These are phyloP conservation scores for Erpobdella octoculata DNA, from an alignment of 2,888 invertebrate genomes.

Conservation along the genomic window DNA sequence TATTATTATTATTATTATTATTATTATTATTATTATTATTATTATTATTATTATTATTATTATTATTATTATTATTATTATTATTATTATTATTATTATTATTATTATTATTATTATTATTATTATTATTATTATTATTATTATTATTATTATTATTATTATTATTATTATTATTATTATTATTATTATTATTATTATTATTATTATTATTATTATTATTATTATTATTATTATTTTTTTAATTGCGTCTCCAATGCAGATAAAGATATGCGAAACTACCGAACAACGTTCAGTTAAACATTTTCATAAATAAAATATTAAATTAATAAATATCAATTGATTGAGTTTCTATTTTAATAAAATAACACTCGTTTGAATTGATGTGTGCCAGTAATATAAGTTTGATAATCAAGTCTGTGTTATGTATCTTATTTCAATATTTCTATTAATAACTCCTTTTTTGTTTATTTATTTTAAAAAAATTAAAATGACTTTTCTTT, in stretches of 20 bases:
- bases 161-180: neutral
- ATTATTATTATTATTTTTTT: neutral
- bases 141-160: slow-evolving; percentile 3
- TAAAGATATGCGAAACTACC: too few species aligned
- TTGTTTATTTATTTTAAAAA: neutral
- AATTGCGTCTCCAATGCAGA: too few species aligned
- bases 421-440: too few species aligned
- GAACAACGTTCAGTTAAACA: too few species aligned
- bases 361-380: too few species aligned
- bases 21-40: slow-evolving; percentile 4
- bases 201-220: neutral
- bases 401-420: too few species aligned
- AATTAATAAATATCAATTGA: too few species aligned
- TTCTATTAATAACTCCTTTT: neutral
- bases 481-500: too few species aligned
- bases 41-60: neutral
- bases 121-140: slow-evolving; percentile 6
- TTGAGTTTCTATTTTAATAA: too few species aligned
- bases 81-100: neutral
- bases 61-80: neutral
- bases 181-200: neutral
- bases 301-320: too few species aligned
- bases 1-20: neutral
- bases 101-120: slow-evolving; percentile 2
- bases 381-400: neutral